Evolutionary conservation across 2,797 vertebrate species (phyloP).

Genomic region (Benthosema pterotum): DNA sequence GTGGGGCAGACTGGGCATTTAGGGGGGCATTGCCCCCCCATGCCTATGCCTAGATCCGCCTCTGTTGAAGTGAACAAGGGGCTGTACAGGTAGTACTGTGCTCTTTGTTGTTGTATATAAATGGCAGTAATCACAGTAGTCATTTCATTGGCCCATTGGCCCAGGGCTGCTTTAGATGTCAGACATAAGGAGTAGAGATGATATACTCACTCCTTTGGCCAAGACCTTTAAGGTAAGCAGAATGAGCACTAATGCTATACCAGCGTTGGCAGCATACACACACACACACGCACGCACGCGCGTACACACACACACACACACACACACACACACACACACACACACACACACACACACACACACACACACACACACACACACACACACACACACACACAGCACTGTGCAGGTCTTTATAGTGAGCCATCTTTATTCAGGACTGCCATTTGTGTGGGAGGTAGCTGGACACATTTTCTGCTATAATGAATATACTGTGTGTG

Average conservation of each 20-base stretch:
- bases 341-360: constrained; percentile 25
- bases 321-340: constrained; percentile 28
- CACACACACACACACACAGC: constrained; percentile 34
- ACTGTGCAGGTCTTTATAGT: constrained; percentile 20
- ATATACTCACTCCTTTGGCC: constrained; percentile 52
- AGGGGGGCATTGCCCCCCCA: too few relatives aligned
- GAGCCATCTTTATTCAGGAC: constrained; percentile 44
- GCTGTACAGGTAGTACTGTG: too few relatives aligned
- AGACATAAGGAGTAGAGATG: constrained; percentile 45
- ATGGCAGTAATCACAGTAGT: too few relatives aligned
- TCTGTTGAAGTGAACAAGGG: too few relatives aligned
- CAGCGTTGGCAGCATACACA: constrained; percentile 34
- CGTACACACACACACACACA: constrained; percentile 36
- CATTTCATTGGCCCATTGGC: too few relatives aligned
- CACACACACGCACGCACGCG: constrained; percentile 30
- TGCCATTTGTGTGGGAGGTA: constrained; percentile 28
- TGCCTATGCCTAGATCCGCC: too few relatives aligned
- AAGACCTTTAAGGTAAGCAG: constrained; percentile 38
- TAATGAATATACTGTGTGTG: too few relatives aligned
- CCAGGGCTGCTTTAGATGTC: constrained; percentile 35
- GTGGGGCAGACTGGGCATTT: too few relatives aligned
- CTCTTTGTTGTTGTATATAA: too few relatives aligned
- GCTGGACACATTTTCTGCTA: constrained; percentile 33
- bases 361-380: constrained; percentile 34
- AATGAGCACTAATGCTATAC: constrained; percentile 45